Conservation (phyloP, 2,113 vertebrate genomes). For the Pachycephala philippinensis region DNA sequence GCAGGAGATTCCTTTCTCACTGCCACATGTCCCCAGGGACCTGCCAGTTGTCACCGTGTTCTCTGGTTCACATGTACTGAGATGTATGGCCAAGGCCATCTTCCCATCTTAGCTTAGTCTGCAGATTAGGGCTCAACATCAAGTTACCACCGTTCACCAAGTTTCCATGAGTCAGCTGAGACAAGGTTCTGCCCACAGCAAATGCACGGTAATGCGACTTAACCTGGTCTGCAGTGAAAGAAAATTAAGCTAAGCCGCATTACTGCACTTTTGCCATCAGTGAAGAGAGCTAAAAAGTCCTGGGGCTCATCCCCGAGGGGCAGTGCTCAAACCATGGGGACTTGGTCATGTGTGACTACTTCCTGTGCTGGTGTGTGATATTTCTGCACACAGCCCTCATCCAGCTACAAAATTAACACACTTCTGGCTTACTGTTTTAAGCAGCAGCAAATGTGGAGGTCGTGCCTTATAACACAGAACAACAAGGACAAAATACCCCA, state of each 20-base stretch:
- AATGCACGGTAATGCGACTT: neutral
- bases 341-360: neutral
- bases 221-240: neutral
- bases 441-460: neutral
- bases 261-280: neutral
- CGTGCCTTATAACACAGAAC: neutral
- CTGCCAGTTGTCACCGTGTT: neutral
- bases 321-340: neutral
- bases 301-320: neutral
- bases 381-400: neutral
- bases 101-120: neutral
- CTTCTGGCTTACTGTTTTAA: neutral
- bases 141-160: neutral
- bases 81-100: accelerated
- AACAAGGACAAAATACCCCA: neutral
- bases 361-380: neutral
- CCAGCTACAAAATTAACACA: neutral
- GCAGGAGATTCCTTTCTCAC: neutral
- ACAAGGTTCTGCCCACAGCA: neutral
- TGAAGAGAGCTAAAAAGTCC: neutral
- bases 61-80: neutral
- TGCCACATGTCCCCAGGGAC: neutral
- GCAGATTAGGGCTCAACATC: neutral
- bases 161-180: slow-evolving; percentile 54
- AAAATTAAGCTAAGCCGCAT: neutral